A percentile compares a stretch with the other conserved stretches of the same genome.
These are phyloP conservation scores for Leucophenga montana DNA, from an alignment of 2,888 invertebrate genomes.

Conservation along the genomic window DNA sequence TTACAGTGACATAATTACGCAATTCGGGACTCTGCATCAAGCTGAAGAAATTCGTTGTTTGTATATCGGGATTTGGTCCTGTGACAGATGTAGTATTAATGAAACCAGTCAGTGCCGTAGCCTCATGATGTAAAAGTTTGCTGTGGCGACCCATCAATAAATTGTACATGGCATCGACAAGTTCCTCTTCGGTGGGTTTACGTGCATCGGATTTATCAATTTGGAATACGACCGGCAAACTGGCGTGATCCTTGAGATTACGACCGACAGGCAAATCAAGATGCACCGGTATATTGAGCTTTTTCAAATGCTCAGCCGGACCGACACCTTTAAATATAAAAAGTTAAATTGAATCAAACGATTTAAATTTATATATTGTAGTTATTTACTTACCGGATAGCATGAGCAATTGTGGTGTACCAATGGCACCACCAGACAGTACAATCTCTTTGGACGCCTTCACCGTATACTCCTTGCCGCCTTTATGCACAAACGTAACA, in stretches of 20 bases:
- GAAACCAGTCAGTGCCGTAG: slow-evolving; percentile 76
- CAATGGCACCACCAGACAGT: slow-evolving; percentile 90
- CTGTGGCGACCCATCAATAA: slow-evolving; percentile 76
- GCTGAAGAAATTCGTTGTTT: slow-evolving; percentile 75
- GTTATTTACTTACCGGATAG: slow-evolving; percentile 82
- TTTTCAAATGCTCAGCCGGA: slow-evolving; percentile 62
- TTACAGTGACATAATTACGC: slow-evolving; percentile 65
- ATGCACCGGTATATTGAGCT: slow-evolving; percentile 60
- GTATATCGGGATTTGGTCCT: slow-evolving; percentile 76
- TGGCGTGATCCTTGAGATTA: slow-evolving; percentile 88
- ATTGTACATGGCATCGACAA: slow-evolving; percentile 71
- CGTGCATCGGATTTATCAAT: slow-evolving; percentile 73
- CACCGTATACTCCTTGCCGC: slow-evolving; percentile 73
- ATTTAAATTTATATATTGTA: too few relatives aligned
- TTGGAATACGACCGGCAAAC: slow-evolving; percentile 74
- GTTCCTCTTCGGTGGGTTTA: slow-evolving; percentile 70
- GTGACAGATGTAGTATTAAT: slow-evolving; percentile 75
- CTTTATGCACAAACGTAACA: slow-evolving; percentile 74
- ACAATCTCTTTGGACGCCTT: slow-evolving; percentile 87
- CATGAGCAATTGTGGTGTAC: slow-evolving; percentile 93
- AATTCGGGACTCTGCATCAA: slow-evolving; percentile 72
- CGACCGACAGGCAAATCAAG: slow-evolving; percentile 77
- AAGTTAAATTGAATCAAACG: slow-evolving; percentile 14
- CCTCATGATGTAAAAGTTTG: slow-evolving; percentile 73
- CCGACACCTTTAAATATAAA: slow-evolving; percentile 64